Base-by-base conservation (phyloP, 2,888 invertebrate genomes). In the Limnephilus auricula region DNA sequence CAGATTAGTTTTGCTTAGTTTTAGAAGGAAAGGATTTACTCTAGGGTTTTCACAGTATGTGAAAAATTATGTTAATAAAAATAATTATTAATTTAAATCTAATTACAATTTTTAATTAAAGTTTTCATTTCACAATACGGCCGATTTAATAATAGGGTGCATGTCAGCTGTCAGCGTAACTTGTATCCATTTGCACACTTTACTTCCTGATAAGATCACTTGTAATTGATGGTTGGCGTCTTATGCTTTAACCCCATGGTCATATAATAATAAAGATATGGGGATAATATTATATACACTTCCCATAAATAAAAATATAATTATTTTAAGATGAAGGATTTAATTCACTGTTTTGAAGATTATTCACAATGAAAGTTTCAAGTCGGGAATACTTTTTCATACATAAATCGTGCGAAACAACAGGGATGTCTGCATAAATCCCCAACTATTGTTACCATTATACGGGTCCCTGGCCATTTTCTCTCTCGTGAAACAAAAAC, bases 381-480 rank as follows among this genome's bases (percentile, higher is more conserved):
- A 86, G 86, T 86, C n/a, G 65, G 50, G 86, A 86, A 86, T 86
- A 86, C 86, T 86, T 86, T 86, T 86, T 86, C 86, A 86, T 50
- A 31, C 86, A 86, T 86, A 86, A 86, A 86, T 86, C 86, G 86
- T 50, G 13, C 30, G 86, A 34, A 86, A 86, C 65, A 86, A 86
- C 86, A 45, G 50, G 50, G 50, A 31, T 50, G 86, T 86, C 86
- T 86, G 86, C 86, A 86, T 86, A 86, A 86, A 86, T 86, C 25
- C 86, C 45, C 45, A 50, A 86, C 86, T 86, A 86, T 86, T 86
- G 86, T 86, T 86, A 86, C 34, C 84, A 84, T 84, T 84, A 84
- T 84, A 84, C 84, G 84, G 83, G 84, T 84, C 37, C 84, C 34
- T 84, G 50, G 86, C 45, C 86, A 50, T 45, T 86, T 86, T 86